phyloP scores from a whole-genome alignment of 92 coral and sea anemone species.

The Actinostola sp. region DNA sequence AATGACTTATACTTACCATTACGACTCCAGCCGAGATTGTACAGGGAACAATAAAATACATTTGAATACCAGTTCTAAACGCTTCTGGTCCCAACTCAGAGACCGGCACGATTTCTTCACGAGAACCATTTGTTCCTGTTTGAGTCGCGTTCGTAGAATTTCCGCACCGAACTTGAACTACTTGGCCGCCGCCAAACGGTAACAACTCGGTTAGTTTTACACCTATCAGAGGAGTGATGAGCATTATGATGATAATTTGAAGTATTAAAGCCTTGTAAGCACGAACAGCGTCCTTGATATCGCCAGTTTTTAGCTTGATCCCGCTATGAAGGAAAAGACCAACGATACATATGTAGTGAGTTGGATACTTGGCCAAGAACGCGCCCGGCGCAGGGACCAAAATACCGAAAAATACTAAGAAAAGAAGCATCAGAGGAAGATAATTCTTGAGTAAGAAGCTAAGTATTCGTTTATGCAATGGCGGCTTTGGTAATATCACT shows the following conservation, averaged over 20 bases:
- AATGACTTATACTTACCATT: constrained; percentile 58
- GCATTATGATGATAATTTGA: constrained; percentile 77
- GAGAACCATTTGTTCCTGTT: constrained; percentile 5
- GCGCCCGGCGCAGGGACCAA: constrained; percentile 76
- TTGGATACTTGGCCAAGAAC: constrained; percentile 69
- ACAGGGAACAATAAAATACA: constrained; percentile 93
- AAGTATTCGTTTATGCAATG: constrained; percentile 27
- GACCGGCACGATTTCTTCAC: background rate
- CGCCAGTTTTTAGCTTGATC: constrained; percentile 88
- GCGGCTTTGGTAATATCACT: constrained; percentile 7
- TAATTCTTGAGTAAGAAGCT: constrained; percentile 66
- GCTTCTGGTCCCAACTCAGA: constrained; percentile 81
- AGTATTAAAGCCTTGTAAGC: constrained; percentile 77
- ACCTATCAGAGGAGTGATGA: constrained; percentile 80
- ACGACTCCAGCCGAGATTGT: constrained; percentile 92
- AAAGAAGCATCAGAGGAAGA: constrained; percentile 61
- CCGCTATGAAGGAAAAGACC: constrained; percentile 89
- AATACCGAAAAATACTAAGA: constrained; percentile 68
- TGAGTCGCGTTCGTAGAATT: constrained; percentile 30
- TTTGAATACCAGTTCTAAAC: constrained; percentile 82
- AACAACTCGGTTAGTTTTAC: constrained; percentile 75
- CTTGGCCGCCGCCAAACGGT: constrained; percentile 57
- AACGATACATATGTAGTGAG: constrained; percentile 83
- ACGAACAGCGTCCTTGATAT: constrained; percentile 78
- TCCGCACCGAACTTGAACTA: background rate